Evolutionary conservation across 2,888 invertebrate species (phyloP).

Genomic region (Pyrocoelia pectoralis): DNA sequence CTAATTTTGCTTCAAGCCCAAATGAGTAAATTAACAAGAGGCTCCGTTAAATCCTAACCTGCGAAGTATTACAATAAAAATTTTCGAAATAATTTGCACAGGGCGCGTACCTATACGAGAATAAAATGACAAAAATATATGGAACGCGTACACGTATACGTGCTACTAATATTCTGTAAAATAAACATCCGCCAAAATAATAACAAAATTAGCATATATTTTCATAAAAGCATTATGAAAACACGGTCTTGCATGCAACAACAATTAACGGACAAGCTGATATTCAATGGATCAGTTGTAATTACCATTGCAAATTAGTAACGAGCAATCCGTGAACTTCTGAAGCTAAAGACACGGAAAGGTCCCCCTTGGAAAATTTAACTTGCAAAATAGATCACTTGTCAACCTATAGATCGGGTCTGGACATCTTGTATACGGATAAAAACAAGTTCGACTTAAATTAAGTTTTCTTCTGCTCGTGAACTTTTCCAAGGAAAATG

Average conservation of each 20-base stretch:
- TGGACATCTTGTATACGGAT: conserved; percentile 51
- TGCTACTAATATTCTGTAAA: background rate
- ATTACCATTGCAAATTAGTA: conserved; percentile 43
- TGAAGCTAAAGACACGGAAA: conserved; percentile 38
- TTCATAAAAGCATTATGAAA: conserved; percentile 30
- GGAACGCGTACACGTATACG: too few species aligned
- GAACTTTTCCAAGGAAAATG: conserved; percentile 43
- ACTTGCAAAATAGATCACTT: conserved; percentile 56
- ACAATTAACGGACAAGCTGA: conserved; percentile 40
- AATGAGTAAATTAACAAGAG: background rate
- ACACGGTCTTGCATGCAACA: conserved; percentile 28
- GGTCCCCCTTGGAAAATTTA: conserved; percentile 47
- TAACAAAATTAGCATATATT: conserved; percentile 33
- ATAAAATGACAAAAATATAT: too few species aligned
- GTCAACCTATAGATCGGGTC: conserved; percentile 47
- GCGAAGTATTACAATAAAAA: too few species aligned
- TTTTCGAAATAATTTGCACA: too few species aligned
- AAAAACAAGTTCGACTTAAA: conserved; percentile 53
- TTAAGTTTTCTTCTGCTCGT: conserved; percentile 50
- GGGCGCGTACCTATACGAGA: too few species aligned
- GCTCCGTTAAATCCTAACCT: too few species aligned
- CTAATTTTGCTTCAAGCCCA: background rate
- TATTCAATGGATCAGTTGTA: conserved; percentile 40
- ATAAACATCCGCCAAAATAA: conserved; percentile 26
- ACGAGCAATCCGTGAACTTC: conserved; percentile 33